phyloP scores from a whole-genome alignment of 2,113 vertebrate species.

The Oceanites oceanicus region DNA sequence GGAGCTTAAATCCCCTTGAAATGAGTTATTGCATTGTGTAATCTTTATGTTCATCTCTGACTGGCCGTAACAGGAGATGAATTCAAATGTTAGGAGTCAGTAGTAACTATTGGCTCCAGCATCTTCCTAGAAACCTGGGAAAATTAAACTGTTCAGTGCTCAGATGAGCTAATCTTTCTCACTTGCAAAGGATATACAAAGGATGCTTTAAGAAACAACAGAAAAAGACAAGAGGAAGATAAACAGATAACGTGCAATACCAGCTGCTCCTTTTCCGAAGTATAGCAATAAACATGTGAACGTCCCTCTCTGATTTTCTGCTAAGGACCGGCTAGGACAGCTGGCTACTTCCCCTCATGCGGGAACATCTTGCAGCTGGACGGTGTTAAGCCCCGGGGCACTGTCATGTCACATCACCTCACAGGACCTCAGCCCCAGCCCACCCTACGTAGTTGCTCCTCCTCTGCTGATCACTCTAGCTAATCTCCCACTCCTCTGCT shows the following conservation, averaged over 20 bases:
- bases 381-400: rapidly evolving
- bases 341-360: neutral
- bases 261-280: neutral
- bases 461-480: neutral
- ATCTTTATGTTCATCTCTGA: neutral
- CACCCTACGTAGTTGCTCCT: rapidly evolving
- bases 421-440: neutral
- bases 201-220: neutral
- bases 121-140: neutral
- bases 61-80: neutral
- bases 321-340: neutral
- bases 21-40: neutral
- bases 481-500: neutral
- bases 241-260: neutral
- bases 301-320: neutral
- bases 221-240: neutral
- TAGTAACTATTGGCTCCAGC: neutral
- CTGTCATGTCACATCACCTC: neutral
- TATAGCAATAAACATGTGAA: neutral
- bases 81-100: neutral
- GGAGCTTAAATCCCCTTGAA: neutral
- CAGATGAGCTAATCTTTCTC: neutral
- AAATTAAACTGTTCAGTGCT: neutral
- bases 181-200: neutral
- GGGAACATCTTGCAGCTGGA: neutral